Percentiles rank a stretch among this genome's conserved stretches.
phyloP scores from a whole-genome alignment of 2,797 vertebrate genomes.

The Arnoldichthys spilopterus region DNA sequence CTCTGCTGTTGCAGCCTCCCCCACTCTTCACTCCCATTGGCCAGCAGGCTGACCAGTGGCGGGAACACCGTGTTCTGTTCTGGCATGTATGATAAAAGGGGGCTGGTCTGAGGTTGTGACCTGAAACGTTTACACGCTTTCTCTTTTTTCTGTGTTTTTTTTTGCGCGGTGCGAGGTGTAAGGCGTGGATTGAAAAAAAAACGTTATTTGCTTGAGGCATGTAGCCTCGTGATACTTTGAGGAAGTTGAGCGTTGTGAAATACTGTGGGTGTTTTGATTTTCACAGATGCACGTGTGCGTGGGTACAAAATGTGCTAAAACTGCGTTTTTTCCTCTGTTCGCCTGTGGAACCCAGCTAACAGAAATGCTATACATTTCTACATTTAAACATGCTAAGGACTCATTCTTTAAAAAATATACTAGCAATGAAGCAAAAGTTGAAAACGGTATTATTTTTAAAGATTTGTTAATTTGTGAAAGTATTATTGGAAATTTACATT shows the following conservation, averaged over 20 bases:
- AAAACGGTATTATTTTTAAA: no score
- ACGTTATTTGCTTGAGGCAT: slow-evolving; percentile 44
- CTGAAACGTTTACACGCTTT: slow-evolving; percentile 68
- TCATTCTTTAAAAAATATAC: no score
- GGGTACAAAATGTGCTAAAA: neutral
- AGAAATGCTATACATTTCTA: neutral
- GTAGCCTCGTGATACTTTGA: slow-evolving; percentile 21
- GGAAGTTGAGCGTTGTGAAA: slow-evolving; percentile 58
- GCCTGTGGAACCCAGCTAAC: neutral
- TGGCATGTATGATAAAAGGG: slow-evolving; percentile 67
- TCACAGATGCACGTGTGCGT: slow-evolving; percentile 16
- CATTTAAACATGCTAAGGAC: neutral
- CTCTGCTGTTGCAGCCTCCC: slow-evolving; percentile 62
- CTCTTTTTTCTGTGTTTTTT: slow-evolving; percentile 71
- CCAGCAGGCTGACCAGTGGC: slow-evolving; percentile 64
- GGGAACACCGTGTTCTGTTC: slow-evolving; percentile 81
- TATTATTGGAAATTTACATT: no score
- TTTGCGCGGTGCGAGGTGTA: slow-evolving; percentile 45
- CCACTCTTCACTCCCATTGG: slow-evolving; percentile 61
- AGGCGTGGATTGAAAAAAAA: slow-evolving; percentile 54
- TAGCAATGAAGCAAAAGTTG: no score
- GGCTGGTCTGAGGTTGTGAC: slow-evolving; percentile 67
- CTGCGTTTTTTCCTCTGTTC: neutral
- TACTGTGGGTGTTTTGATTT: slow-evolving; percentile 4
- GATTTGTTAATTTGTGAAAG: no score